phyloP scores from a whole-genome alignment of 2,113 vertebrate species.

The Xiphias gladius region DNA sequence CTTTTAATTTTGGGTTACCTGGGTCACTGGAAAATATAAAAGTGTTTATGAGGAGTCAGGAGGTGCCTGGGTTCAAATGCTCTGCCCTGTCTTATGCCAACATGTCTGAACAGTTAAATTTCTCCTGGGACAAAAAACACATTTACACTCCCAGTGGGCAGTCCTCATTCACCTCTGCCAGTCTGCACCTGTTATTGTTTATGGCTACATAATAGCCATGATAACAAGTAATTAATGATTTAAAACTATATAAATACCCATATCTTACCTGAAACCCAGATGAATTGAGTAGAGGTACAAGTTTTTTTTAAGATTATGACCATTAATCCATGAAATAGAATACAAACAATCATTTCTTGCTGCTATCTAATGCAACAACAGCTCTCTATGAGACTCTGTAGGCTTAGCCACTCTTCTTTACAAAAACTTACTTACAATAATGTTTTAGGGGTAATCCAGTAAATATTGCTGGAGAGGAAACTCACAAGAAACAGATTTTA shows the following conservation, averaged over 20 bases:
- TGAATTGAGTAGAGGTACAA: not conserved
- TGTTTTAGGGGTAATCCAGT: not conserved
- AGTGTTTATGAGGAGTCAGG: slow-evolving; percentile 48
- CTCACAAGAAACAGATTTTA: too few relatives aligned
- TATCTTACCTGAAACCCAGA: not conserved
- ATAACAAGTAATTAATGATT: not conserved
- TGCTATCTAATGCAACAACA: not conserved
- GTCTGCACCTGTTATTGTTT: slow-evolving; percentile 39
- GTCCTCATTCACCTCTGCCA: slow-evolving; percentile 12
- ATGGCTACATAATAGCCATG: not conserved
- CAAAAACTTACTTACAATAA: not conserved
- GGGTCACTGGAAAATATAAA: slow-evolving; percentile 44
- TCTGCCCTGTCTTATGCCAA: slow-evolving; percentile 27
- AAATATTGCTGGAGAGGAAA: not conserved
- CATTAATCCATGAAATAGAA: not conserved
- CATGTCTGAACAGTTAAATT: slow-evolving; percentile 25
- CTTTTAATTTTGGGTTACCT: slow-evolving; percentile 35
- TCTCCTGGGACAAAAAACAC: slow-evolving; percentile 44
- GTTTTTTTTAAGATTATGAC: not conserved
- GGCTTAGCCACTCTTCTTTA: not conserved
- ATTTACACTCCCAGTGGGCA: slow-evolving; percentile 21
- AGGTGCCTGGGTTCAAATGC: slow-evolving; percentile 15
- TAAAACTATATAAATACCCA: not conserved
- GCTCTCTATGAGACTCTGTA: not conserved
- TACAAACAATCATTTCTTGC: not conserved